These are phyloP conservation scores for Chloromyia formosa DNA, from an alignment of 2,888 invertebrate genomes.

Conservation along the genomic window DNA sequence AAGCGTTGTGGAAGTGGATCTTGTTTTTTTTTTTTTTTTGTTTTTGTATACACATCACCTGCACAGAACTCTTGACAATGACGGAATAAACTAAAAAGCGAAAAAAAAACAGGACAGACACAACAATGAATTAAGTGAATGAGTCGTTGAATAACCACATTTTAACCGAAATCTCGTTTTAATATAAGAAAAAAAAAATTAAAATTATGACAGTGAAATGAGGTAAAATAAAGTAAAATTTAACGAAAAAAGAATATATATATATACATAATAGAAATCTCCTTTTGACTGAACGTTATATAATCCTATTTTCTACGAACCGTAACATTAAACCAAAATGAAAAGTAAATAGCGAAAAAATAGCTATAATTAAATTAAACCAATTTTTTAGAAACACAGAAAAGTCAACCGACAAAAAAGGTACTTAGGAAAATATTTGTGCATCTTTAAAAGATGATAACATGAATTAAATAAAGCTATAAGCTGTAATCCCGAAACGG, in stretches of 20 bases:
- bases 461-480: too few species aligned
- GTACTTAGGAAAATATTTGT: neutral
- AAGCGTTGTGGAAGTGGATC: neutral
- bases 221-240: neutral
- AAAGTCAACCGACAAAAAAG: conserved; percentile 34
- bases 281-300: conserved; percentile 33
- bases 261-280: conserved; percentile 18
- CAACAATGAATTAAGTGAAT: conserved; percentile 23
- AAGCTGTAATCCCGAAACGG: too few species aligned
- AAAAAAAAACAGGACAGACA: neutral
- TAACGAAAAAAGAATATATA: too few species aligned
- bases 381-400: conserved; percentile 19
- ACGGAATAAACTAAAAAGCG: too few species aligned
- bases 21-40: too few species aligned
- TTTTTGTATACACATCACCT: too few species aligned
- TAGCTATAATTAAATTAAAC: conserved; percentile 12
- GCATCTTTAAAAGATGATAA: conserved; percentile 24
- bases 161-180: conserved; percentile 27
- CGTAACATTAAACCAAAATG: conserved; percentile 1
- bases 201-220: conserved; percentile 22
- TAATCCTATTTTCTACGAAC: conserved; percentile 40
- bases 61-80: too few species aligned
- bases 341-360: conserved; percentile 15
- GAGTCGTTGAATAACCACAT: conserved; percentile 8
- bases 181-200: conserved; percentile 21